These are phyloP conservation scores for Balaenoptera acutorostrata DNA, from an alignment of 2,113 vertebrate species.

Conservation along the genomic window DNA sequence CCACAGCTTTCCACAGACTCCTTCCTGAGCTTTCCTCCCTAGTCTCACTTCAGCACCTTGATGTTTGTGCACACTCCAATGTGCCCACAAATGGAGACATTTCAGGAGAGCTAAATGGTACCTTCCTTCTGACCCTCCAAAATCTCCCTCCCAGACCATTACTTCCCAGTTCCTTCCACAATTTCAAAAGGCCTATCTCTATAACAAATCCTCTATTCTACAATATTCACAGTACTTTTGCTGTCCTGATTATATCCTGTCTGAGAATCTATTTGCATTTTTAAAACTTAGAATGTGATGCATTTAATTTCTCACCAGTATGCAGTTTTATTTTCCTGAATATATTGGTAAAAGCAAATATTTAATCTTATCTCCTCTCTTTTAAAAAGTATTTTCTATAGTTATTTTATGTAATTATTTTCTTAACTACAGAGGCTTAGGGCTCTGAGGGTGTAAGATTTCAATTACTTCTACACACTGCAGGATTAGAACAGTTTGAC, in stretches of 20 bases:
- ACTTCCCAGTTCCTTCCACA: background rate
- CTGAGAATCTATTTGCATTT: background rate
- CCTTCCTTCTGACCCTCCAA: background rate
- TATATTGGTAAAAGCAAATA: background rate
- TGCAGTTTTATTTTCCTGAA: background rate
- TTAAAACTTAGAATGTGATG: background rate
- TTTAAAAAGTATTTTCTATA: background rate
- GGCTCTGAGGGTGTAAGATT: background rate
- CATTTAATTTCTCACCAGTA: background rate
- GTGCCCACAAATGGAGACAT: rapidly evolving
- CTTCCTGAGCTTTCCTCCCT: too few species aligned
- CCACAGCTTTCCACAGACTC: background rate
- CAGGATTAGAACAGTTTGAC: background rate
- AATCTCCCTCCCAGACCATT: background rate
- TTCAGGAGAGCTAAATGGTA: background rate
- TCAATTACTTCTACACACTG: background rate
- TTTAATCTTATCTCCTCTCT: background rate
- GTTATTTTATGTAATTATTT: background rate
- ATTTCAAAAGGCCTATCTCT: background rate
- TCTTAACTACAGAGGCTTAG: background rate
- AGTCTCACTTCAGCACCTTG: too few species aligned
- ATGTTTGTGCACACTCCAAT: rapidly evolving
- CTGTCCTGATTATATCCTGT: background rate
- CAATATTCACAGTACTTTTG: background rate
- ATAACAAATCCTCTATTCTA: background rate